Base-by-base conservation (phyloP, 2,113 vertebrate genomes). In the Mustela nigripes region DNA sequence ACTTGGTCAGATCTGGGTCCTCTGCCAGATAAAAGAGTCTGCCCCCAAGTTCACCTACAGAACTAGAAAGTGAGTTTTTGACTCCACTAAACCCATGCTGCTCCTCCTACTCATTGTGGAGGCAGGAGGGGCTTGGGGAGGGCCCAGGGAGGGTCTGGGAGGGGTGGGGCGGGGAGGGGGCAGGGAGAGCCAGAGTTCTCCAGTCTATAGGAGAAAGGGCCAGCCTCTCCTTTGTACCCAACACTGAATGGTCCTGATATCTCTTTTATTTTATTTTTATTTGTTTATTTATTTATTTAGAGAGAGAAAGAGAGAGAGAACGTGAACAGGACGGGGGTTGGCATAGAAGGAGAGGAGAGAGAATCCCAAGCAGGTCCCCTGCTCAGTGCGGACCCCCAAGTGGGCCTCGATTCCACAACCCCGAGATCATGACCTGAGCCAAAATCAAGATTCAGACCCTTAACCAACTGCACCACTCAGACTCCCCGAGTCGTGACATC, bases 201-300 rank as follows among this genome's bases (percentile, higher is more conserved):
- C 4, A 1, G 56, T 50, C 33, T 76, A 0, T 7, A 1, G 9
- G 53, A 48, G 0, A 22, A 31, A 85, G 9, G 63, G 39, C 62
- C 63, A 82, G 33, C 33, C 67, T 69, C 33, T 63, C n/a, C 0
- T 28, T 39, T 62, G 56, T 6, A 42, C 26, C 63, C 19, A 26
- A 36, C 24, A 14, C 14, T 11, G n/a, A 76, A 24, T 15, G 53
- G 48, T 16, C 58, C 65, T 91, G 78, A n/a, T 19, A 1, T 21
- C 58, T 80, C 33, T n/a, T 69, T 69, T n/a, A 33, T 67, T 67
- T 67, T 63, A 33, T 65, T 65, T 33, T 31, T 65, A 31, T 65
- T 14, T 65, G 18, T 69, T n/a, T 69, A n/a, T n/a, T n/a, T 69
- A 69, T n/a, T 69, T 69, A 69, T 19, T 10, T n/a, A 69, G 33